Percentiles rank a stretch among this genome's conserved stretches.
phyloP scores from a whole-genome alignment of 2,888 invertebrate species.

The Drosophila formosana region DNA sequence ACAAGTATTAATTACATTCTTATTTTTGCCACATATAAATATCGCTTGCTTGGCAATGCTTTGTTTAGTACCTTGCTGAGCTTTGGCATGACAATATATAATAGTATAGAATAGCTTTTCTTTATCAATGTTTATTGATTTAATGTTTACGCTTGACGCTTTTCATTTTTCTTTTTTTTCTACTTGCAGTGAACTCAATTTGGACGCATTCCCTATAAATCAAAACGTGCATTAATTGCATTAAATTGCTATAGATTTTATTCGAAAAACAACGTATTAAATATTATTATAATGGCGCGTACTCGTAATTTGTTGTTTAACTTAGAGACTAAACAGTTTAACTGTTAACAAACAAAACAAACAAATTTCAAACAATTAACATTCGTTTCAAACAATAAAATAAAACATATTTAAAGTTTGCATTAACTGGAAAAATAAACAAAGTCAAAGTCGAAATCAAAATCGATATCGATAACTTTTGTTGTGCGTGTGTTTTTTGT shows the following conservation, averaged over 20 bases:
- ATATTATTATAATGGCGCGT: constrained; percentile 70
- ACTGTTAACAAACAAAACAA: constrained; percentile 44
- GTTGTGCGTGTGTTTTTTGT: constrained; percentile 21
- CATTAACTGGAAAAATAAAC: neutral
- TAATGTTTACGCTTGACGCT: constrained; percentile 26
- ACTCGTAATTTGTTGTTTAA: constrained; percentile 73
- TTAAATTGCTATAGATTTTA: neutral
- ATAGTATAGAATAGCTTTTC: constrained; percentile 29
- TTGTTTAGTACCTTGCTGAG: constrained; percentile 15
- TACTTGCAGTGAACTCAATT: constrained; percentile 54
- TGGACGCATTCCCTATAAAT: constrained; percentile 15
- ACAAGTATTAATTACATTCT: neutral
- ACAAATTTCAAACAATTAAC: constrained; percentile 5
- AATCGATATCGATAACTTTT: neutral
- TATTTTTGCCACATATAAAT: neutral
- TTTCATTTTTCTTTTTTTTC: constrained; percentile 18
- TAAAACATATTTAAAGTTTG: constrained; percentile 9
- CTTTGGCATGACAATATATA: constrained; percentile 22
- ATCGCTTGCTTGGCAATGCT: neutral
- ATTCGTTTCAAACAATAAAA: neutral
- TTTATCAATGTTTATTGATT: constrained; percentile 52
- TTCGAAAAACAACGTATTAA: constrained; percentile 16
- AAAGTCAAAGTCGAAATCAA: neutral
- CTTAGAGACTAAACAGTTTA: constrained; percentile 83
- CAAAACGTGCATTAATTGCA: constrained; percentile 39